Base-by-base conservation (phyloP, 2,113 vertebrate species). In the Apaloderma vittatum region DNA sequence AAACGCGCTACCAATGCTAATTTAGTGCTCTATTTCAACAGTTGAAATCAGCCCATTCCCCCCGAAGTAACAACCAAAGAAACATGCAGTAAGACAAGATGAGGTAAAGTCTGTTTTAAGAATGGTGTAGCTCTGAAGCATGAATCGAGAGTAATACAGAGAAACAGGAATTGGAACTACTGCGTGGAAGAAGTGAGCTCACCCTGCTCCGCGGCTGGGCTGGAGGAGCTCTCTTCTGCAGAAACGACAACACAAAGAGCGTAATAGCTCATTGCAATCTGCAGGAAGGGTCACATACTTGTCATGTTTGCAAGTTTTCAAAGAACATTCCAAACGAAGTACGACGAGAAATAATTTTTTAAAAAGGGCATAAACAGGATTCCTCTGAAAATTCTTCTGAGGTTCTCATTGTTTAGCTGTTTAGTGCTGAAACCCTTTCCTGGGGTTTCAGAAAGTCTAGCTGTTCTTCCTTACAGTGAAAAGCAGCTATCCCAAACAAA, bases 181-280 rank as follows among this genome's bases (percentile, higher is more conserved):
- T 83, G 79, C 77, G 68, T 29, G 66, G 81, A 95, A 90, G 93
- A 91, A 90, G 36, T 79, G 81, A 96, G 90, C 92, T 95, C 90
- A 78, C 27, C 20, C 29, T 3, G 29, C 71, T 59, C 75, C 2
- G 19, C 12, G 58, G 67, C 63, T 37, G 88, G 52, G 81, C 40
- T 87, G 70, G 40, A 82, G 73, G 80, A 76, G 71, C 77, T 86
- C 29, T 66, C 65, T 75, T 22, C 58, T 85, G 84, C 46, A 55
- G 65, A 45, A 85, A 49, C 7, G 63, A 51, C 65, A 80, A 55
- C 7, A 59, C 67, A 74, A 66, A 51, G 59, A 46, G 21, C 11
- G 0, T 9, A 80, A 96, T 78, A 93, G 93, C 61, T 61, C 74
- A 23, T 11, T 45, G 68, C 85, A 83, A n/a, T 55, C 70, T 65